Evolutionary conservation across 2,888 invertebrate species (phyloP), one percentile per base, ranked within the genome.

Genomic region (Yponomeuta sedellus): DNA sequence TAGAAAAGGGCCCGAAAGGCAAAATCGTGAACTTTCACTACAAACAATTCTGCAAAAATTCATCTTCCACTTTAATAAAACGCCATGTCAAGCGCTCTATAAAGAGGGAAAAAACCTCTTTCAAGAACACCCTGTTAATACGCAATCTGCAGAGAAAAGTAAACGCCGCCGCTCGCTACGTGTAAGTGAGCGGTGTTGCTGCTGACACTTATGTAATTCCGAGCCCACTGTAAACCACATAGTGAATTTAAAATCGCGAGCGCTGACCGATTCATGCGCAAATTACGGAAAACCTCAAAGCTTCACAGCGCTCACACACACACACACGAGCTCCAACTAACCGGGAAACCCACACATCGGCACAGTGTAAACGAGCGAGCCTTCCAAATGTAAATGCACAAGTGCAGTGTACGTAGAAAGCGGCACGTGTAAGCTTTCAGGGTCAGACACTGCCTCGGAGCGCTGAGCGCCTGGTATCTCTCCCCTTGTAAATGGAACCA

Each of bases 251-350:
- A 52, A 52, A 16, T 52, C 12, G 44, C 5, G 44, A 52, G 44
- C 16, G 44, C 44, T 16, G 44, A 52, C 44, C 44, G 44, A 52
- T 16, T 52, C 12, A 52, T 34, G 34, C 78, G 78, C 84, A 85
- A 86, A 86, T 88, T 84, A 86, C 84, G 82, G 83, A 86, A 85
- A 85, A 81, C 83, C 78, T 83, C 81, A 83, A 83, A 83, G 85
- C 83, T 81, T 77, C 44, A 52, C 44, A 16, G 44, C 44, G 16
- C 16, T 34, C 34, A 4, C 34, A 34, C 34, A 4, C 34, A 34
- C 34, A 1, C 34, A 34, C 44, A 52, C 12, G 4, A 52, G 44
- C 10, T 28, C 16, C 8, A 28, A 16, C 61, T 11, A 58, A 19
- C 58, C 58, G 22, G 58, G 58, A 12, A 19, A 16, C 77, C 75